Conservation (phyloP, 2,888 invertebrate genomes). For the Pristionchus fissidentatus region DNA sequence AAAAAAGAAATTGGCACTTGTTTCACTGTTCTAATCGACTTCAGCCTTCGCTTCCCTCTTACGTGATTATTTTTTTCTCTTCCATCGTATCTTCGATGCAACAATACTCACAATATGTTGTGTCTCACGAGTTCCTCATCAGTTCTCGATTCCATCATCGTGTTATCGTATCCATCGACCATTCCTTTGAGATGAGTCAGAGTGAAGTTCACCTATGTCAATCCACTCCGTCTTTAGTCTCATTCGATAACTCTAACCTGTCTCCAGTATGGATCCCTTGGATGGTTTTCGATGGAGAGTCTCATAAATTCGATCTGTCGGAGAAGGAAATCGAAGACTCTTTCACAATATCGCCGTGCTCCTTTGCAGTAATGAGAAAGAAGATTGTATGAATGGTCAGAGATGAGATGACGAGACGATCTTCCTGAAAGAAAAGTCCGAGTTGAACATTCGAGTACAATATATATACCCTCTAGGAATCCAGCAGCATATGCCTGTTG, state of each 20-base stretch:
- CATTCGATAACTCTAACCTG: background rate
- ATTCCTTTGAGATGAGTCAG: slow-evolving; percentile 39
- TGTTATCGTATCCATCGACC: slow-evolving; percentile 41
- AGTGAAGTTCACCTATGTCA: slow-evolving; percentile 45
- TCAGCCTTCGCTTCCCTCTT: background rate
- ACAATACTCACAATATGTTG: slow-evolving; percentile 33
- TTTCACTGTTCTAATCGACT: too few relatives aligned
- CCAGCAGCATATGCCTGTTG: slow-evolving; percentile 40
- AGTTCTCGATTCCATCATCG: slow-evolving; percentile 10
- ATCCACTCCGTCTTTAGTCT: background rate
- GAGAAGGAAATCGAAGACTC: slow-evolving; percentile 1
- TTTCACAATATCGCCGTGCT: slow-evolving; percentile 1
- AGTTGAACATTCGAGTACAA: background rate
- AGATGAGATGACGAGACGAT: slow-evolving; percentile 22
- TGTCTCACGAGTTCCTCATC: slow-evolving; percentile 24
- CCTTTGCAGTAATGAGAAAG: slow-evolving; percentile 13
- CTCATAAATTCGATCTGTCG: slow-evolving; percentile 12
- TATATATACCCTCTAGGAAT: slow-evolving; percentile 31
- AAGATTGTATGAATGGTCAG: slow-evolving; percentile 28
- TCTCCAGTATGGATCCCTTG: slow-evolving; percentile 5
- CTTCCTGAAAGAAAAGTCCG: background rate
- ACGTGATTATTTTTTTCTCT: background rate
- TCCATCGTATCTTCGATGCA: background rate
- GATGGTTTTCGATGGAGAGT: background rate
- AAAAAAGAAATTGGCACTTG: background rate